Evolutionary conservation across 2,797 vertebrate genomes (phyloP).

Genomic region (Manis pentadactyla): DNA sequence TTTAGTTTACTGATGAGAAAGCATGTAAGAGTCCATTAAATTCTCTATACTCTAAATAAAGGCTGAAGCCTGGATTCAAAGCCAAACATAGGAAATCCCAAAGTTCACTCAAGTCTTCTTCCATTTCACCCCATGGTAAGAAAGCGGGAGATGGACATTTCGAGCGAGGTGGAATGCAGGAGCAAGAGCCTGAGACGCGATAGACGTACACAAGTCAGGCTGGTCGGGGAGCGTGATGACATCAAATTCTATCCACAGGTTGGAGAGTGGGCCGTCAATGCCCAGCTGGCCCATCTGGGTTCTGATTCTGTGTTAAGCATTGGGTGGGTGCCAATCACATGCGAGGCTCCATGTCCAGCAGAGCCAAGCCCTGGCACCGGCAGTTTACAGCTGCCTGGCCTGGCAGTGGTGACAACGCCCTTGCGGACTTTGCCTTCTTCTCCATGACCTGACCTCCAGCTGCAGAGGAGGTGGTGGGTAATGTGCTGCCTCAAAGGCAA

Average conservation of each 20-base stretch:
- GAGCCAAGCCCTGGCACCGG: background rate
- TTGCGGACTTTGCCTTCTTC: constrained; percentile 14
- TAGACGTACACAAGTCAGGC: rapidly evolving
- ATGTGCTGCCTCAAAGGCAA: background rate
- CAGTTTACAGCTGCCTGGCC: background rate
- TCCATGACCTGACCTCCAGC: constrained; percentile 3
- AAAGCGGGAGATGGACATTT: background rate
- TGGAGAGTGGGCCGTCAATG: background rate
- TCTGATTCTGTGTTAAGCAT: background rate
- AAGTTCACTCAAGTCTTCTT: background rate
- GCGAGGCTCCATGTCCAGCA: background rate
- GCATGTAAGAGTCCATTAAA: background rate
- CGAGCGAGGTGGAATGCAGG: background rate
- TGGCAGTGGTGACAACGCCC: background rate
- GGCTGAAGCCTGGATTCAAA: constrained; percentile 56
- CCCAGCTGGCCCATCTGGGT: background rate
- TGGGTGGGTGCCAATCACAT: background rate
- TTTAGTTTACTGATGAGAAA: background rate
- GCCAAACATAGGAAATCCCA: background rate
- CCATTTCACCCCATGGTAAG: background rate
- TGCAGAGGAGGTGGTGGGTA: background rate
- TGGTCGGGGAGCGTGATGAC: rapidly evolving
- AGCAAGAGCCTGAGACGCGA: rapidly evolving
- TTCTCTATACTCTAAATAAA: background rate
- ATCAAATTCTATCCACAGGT: background rate